Conservation (phyloP, 2,113 vertebrate species). For the Falcunculus frontatus region DNA sequence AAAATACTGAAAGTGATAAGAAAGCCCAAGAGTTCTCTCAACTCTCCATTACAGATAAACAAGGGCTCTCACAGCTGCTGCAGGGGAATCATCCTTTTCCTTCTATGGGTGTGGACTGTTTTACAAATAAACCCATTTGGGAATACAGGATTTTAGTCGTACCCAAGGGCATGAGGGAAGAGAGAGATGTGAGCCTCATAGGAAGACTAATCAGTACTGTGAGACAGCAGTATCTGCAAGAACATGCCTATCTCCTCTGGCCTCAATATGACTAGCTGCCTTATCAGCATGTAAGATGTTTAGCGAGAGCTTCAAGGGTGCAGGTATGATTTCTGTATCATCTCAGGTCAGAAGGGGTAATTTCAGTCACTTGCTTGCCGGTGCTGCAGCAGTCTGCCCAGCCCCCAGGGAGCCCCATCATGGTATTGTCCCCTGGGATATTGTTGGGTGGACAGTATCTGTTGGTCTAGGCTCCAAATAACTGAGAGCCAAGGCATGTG, state of each 20-base stretch:
- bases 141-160: neutral
- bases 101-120: neutral
- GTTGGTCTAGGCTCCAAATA: neutral
- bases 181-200: neutral
- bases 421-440: neutral
- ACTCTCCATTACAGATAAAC: neutral
- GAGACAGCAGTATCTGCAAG: neutral
- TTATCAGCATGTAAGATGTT: neutral
- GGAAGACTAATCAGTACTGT: neutral
- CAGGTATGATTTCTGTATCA: neutral
- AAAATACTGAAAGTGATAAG: neutral
- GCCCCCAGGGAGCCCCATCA: too few species aligned
- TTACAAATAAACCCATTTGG: neutral
- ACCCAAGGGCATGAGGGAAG: neutral
- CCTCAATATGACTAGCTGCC: neutral
- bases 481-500: neutral
- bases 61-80: neutral
- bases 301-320: neutral
- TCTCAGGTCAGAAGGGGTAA: neutral
- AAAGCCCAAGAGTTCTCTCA: neutral
- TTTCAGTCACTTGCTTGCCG: neutral
- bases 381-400: neutral
- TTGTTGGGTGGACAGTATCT: accelerated
- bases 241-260: neutral
- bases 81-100: neutral